A percentile compares a stretch with the other conserved stretches of the same genome.
Evolutionary conservation across 1,140 invertebrate species (phyloP).

Genomic region (Bombus polaris): DNA sequence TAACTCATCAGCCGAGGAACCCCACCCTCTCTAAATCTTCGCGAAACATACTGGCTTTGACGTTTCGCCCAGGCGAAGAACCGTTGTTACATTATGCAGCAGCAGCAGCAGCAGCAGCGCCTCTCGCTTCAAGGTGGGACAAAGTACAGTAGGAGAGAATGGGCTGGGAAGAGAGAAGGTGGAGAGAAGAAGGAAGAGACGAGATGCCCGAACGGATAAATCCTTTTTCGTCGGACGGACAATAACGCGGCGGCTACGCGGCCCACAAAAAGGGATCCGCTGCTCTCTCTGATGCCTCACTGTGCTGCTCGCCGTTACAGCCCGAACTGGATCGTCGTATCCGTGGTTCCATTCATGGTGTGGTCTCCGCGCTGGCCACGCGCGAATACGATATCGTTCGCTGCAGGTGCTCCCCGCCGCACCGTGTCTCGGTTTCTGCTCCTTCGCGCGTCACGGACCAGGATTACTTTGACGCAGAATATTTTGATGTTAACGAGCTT

Average conservation of each 20-base stretch:
- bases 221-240: constrained; percentile 71
- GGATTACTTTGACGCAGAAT: no score
- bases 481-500: no score
- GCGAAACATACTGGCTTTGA: constrained; percentile 74
- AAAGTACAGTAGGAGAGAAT: constrained; percentile 12
- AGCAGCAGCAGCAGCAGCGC: constrained; percentile 41
- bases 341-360: constrained; percentile 53
- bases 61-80: constrained; percentile 71
- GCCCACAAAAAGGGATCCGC: constrained; percentile 45
- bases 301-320: constrained; percentile 41
- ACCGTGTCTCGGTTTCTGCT: background rate
- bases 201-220: constrained; percentile 66
- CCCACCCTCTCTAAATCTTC: constrained; percentile 71
- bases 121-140: constrained; percentile 52
- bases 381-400: constrained; percentile 67
- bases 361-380: constrained; percentile 52
- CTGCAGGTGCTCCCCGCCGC: constrained; percentile 52
- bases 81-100: constrained; percentile 74
- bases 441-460: background rate
- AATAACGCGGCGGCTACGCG: constrained; percentile 57
- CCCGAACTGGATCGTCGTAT: constrained; percentile 62
- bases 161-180: background rate
- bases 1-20: constrained; percentile 74
- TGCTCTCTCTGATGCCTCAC: constrained; percentile 28
- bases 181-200: background rate